Conservation (phyloP, 2,113 vertebrate species). For the Rhynchopsitta pachyrhyncha region DNA sequence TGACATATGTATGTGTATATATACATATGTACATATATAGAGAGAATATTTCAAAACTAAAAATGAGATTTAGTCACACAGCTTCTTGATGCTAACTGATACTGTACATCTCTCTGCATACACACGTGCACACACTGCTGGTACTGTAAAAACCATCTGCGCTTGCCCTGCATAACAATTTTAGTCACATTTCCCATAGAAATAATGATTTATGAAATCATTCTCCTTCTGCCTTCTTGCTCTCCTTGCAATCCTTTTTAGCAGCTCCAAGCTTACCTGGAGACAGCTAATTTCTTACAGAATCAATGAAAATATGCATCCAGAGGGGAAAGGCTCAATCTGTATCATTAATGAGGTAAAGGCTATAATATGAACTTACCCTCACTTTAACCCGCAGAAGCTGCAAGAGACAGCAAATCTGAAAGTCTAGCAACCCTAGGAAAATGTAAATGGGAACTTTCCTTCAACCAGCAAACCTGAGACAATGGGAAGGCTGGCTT, state of each 20-base stretch:
- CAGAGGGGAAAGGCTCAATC: neutral
- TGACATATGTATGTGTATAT: neutral
- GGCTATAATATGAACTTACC: neutral
- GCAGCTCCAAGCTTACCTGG: neutral
- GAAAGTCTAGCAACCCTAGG: neutral
- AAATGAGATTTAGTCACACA: neutral
- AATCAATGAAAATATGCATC: neutral
- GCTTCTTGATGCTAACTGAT: neutral
- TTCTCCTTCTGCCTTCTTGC: neutral
- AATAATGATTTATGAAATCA: neutral
- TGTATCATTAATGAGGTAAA: neutral
- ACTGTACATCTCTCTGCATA: neutral
- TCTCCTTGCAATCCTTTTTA: neutral
- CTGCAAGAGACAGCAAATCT: neutral
- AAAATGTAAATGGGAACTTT: neutral
- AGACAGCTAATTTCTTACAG: neutral
- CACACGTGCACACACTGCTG: neutral
- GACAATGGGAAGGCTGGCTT: neutral
- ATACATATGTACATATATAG: neutral
- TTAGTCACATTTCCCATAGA: neutral
- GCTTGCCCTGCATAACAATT: neutral
- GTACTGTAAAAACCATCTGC: constrained; percentile 1
- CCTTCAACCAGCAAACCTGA: neutral
- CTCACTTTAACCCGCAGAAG: neutral
- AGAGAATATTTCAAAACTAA: constrained; percentile 3